phyloP scores from a whole-genome alignment of 2,797 vertebrate genomes.

The Lacerta bilineata region DNA sequence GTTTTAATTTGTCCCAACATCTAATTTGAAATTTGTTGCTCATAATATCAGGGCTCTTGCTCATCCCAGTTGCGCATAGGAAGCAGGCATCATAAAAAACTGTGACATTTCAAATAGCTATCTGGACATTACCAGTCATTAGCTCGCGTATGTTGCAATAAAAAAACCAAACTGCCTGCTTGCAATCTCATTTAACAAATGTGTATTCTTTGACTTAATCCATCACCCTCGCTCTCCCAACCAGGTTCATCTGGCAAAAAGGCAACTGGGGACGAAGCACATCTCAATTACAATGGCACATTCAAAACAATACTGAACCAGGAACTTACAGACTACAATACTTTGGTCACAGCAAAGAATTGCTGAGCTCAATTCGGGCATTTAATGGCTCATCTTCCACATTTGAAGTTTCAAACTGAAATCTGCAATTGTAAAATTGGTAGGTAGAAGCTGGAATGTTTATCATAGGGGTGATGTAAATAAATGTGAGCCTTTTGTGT shows the following conservation, averaged over 20 bases:
- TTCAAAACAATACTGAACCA: background rate
- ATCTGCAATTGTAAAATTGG: background rate
- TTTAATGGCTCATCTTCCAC: slow-evolving; percentile 29
- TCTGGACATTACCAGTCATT: background rate
- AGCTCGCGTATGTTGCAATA: background rate
- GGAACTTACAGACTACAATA: slow-evolving; percentile 36
- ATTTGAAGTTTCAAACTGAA: slow-evolving; percentile 21
- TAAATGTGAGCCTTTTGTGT: background rate
- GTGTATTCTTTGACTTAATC: background rate
- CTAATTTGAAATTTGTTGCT: background rate
- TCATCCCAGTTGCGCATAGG: background rate
- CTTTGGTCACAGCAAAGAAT: slow-evolving; percentile 37
- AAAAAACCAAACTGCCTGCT: background rate
- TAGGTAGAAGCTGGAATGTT: background rate
- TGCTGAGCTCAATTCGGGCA: background rate
- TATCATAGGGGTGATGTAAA: background rate
- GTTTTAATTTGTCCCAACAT: background rate
- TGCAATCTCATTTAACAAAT: background rate
- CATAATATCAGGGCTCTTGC: background rate
- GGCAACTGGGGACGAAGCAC: background rate
- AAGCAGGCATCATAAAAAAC: no score
- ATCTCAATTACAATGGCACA: slow-evolving; percentile 30
- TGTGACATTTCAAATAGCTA: background rate
- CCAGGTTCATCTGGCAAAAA: slow-evolving; percentile 41
- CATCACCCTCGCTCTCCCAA: background rate